Evolutionary conservation across 1,140 invertebrate genomes (phyloP).

Genomic region (Eumeta japonica): DNA sequence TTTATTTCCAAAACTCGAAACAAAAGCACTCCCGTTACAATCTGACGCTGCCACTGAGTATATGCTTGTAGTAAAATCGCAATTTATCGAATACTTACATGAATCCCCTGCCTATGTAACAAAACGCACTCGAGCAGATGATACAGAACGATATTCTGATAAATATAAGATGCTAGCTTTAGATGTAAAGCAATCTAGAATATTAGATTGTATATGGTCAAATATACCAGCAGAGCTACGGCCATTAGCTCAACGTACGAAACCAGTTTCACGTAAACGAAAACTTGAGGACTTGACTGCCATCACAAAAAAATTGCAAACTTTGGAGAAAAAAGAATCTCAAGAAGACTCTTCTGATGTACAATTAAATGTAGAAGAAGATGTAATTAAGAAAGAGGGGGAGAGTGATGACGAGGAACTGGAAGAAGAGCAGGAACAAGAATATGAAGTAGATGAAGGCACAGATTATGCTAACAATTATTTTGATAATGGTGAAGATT

Average conservation of each 20-base stretch:
- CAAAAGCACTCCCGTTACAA: conserved; percentile 40
- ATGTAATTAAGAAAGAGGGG: conserved; percentile 31
- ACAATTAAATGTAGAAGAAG: conserved; percentile 30
- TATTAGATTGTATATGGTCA: conserved; percentile 40
- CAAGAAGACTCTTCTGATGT: conserved; percentile 22
- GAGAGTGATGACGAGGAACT: conserved; percentile 42
- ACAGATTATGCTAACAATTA: conserved; percentile 74
- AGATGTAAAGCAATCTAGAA: conserved; percentile 40
- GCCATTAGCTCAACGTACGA: conserved; percentile 27
- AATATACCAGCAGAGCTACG: conserved; percentile 48
- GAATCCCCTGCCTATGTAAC: conserved; percentile 51
- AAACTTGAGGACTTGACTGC: conserved; percentile 40
- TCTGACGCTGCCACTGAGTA: conserved; percentile 51
- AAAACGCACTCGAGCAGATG: conserved; percentile 35
- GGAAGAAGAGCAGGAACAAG: conserved; percentile 52
- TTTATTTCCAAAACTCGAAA: conserved; percentile 51
- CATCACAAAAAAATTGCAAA: conserved; percentile 44
- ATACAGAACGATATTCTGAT: conserved; percentile 53
- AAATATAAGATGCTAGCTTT: conserved; percentile 52
- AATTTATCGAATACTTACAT: conserved; percentile 53
- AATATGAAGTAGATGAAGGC: conserved; percentile 54
- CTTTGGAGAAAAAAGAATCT: conserved; percentile 48
- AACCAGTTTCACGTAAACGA: conserved; percentile 26
- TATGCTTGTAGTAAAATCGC: conserved; percentile 52
- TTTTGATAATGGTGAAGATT: conserved; percentile 85